Conservation (phyloP, 2,797 vertebrate species). For the Geotrypetes seraphini region DNA sequence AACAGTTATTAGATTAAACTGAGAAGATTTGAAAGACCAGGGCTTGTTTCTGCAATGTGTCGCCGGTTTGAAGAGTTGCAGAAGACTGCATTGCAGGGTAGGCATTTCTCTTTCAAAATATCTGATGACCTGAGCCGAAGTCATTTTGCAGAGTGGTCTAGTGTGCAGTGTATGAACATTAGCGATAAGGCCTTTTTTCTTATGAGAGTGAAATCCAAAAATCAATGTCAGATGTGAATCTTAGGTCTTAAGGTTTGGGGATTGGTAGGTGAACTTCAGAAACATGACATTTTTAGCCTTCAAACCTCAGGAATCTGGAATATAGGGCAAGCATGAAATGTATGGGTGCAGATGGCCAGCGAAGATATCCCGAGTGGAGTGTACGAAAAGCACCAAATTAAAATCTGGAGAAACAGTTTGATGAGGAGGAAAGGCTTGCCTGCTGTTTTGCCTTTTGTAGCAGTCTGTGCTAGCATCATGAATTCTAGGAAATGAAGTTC, state of each 20-base stretch:
- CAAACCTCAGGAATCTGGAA: constrained; percentile 26
- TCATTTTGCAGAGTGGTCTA: constrained; percentile 25
- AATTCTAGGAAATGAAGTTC: constrained; percentile 30
- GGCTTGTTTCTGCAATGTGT: constrained; percentile 17
- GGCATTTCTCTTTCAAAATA: constrained; percentile 18
- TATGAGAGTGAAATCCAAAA: constrained; percentile 31
- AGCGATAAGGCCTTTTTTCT: constrained; percentile 32
- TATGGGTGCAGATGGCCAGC: constrained; percentile 26
- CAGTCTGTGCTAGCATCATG: constrained; percentile 11
- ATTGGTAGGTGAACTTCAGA: constrained; percentile 32
- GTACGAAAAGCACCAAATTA: constrained; percentile 5
- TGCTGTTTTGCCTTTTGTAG: constrained; percentile 29
- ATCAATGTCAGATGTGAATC: constrained; percentile 45
- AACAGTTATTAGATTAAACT: background rate
- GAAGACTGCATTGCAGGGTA: constrained; percentile 15
- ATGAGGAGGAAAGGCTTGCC: constrained; percentile 10
- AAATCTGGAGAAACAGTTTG: constrained; percentile 10
- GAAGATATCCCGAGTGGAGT: constrained; percentile 23
- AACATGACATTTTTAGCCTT: constrained; percentile 31
- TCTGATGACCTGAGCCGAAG: constrained; percentile 27
- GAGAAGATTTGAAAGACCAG: background rate
- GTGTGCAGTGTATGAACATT: constrained; percentile 18
- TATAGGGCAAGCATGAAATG: constrained; percentile 29
- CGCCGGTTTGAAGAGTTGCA: constrained; percentile 10
- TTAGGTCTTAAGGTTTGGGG: constrained; percentile 27